Base-by-base conservation (phyloP, 2,797 vertebrate species). In the Hirundo rustica region DNA sequence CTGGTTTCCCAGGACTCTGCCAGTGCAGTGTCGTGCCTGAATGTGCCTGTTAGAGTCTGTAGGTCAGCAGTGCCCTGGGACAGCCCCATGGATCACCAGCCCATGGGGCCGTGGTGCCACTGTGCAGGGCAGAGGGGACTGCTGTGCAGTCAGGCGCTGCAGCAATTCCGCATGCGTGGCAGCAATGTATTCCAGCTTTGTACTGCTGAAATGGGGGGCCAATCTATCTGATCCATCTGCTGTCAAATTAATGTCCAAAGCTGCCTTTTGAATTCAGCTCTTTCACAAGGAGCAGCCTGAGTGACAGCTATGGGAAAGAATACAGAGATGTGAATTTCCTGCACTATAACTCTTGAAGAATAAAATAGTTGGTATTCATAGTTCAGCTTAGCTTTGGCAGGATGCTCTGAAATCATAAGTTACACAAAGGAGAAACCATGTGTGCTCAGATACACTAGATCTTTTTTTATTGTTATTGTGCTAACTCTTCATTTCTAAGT, bases 241-340 rank as follows among this genome's bases (percentile, higher is more conserved):
- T 94, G 89, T 92, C 95, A 96, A 89, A 91, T 96, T 92, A 92
- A 94, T 87, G 88, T 95, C 96, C 94, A 92, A 82, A 94, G 73
- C 85, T 96, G 85, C 73, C 93, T 95, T 97, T 95, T 88, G 75
- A 88, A 95, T 93, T 96, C 93, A 87, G 81, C 84, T 94, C 92
- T 97, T 95, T 94, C 71, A 86, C 70, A 67, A 92, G 77, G 60
- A 95, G 55, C 83, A 82, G 94, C 55, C 64, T 92, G 89, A 96
- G 80, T 91, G 96, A 95, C 91, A 92, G 85, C 76, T 67, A 76
- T 10, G 50, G 91, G 91, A 88, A 93, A 93, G 91, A 86, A 89
- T 70, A 89, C 9, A 71, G 90, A 92, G 88, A 92, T 70, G 65
- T 93, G 95, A 73, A 86, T 95, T 95, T 96, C 96, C 89, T 95